Base-by-base conservation (phyloP, 2,888 invertebrate genomes). In the Ctenicera cuprea region DNA sequence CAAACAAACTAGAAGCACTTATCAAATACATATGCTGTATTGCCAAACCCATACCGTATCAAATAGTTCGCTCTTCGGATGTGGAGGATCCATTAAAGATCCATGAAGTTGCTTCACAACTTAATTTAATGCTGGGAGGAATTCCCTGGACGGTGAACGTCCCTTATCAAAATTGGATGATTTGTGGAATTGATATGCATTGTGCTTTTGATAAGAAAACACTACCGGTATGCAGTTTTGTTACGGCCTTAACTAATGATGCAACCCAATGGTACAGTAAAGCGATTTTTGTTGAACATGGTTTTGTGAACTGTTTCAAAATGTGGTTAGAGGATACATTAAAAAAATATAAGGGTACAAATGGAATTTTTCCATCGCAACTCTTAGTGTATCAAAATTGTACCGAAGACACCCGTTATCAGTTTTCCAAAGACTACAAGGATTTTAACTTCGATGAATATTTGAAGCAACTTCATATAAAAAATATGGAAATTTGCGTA, bases 191-290 rank as follows among this genome's bases (percentile, higher is more conserved):
- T 16, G 41, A 52, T 16, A n/a, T 37, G 8, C 45, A 38, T 12
- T 4, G 5, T 12, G 38, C 50, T 8, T 37, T 50, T 20, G 37
- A 50, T 48, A 1, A 16, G 18, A 48, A 50, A 37, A 52, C 37
- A 14, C 3, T 8, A 14, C 38, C 38, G 1, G 66, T 52, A 1
- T 38, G 66, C 14, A 66, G 54, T 54, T 66, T 66, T 9, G 66
- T 66, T 3, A 16, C 38, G n/a, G 38, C 16, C 33, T 54, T 66
- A 16, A 18, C 18, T 20, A 33, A 41, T 11, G 54, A 66, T 41
- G 50, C 22, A 5, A 38, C 52, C 3, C 66, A 66, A 9, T 66
- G 66, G 66, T 66, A 54, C 22, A 66, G 66, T 16, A 66, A 52
- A 38, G 38, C 22, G 0, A n/a, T 16, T 3, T 64, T 22, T 26